A percentile compares a stretch with the other conserved stretches of the same genome.
phyloP scores from a whole-genome alignment of 2,797 vertebrate genomes.

The Limosa lapponica region DNA sequence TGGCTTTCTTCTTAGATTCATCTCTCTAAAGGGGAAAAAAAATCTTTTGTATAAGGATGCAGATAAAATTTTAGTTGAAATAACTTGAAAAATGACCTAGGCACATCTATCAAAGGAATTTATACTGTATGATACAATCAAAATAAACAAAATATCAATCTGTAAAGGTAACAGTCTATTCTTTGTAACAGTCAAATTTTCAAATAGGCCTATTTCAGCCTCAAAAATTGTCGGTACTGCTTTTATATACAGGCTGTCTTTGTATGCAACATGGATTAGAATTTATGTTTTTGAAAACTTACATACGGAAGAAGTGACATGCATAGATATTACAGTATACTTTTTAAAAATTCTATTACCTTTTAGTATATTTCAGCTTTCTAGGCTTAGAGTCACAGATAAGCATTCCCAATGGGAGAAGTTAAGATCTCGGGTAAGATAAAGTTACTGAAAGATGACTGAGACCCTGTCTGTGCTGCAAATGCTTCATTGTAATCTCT shows the following conservation, averaged over 20 bases:
- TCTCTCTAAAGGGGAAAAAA: not conserved
- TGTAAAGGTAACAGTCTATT: not conserved
- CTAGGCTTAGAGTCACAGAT: not conserved
- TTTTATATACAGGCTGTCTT: not conserved
- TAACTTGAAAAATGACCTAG: slow-evolving; percentile 17
- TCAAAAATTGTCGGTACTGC: not conserved
- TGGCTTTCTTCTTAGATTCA: slow-evolving; percentile 14
- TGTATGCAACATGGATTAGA: not conserved
- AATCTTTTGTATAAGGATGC: not conserved
- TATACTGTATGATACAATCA: not conserved
- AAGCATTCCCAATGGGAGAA: not conserved
- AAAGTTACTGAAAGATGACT: not conserved
- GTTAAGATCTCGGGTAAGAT: not conserved
- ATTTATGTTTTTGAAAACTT: not conserved
- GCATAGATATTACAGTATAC: not conserved
- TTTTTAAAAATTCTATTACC: not conserved
- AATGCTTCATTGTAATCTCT: not conserved
- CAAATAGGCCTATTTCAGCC: not conserved
- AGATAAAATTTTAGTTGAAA: slow-evolving; percentile 30
- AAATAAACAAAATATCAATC: not conserved
- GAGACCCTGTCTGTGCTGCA: not conserved
- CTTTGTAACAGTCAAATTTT: not conserved
- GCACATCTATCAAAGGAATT: not conserved
- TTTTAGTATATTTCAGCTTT: not conserved
- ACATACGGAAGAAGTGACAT: not conserved